Evolutionary conservation across 2,113 vertebrate genomes (phyloP).

Genomic region (Ranitomeya imitator): DNA sequence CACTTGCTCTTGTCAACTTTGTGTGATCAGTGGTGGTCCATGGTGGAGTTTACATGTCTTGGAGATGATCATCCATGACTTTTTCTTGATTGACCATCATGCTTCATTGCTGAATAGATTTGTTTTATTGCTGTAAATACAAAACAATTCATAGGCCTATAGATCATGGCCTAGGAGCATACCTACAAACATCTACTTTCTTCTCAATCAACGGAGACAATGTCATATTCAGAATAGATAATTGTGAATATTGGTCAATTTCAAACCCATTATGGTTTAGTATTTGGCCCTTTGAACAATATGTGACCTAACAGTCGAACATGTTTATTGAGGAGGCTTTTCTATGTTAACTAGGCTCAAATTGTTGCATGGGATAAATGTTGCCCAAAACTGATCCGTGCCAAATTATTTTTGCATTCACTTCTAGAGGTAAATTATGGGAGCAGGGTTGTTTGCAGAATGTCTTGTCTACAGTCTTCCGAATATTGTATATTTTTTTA

Average conservation of each 20-base stretch:
- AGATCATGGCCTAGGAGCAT: not conserved
- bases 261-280: not conserved
- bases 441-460: slow-evolving; percentile 47
- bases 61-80: slow-evolving; percentile 4
- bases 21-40: slow-evolving; percentile 26
- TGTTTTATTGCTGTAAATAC: slow-evolving; percentile 33
- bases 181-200: slow-evolving; percentile 8
- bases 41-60: slow-evolving; percentile 17
- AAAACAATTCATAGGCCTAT: slow-evolving; percentile 4
- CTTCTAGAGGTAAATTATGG: slow-evolving; percentile 36
- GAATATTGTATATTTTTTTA: slow-evolving; percentile 45
- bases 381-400: slow-evolving; percentile 35
- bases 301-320: not conserved
- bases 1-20: slow-evolving; percentile 6
- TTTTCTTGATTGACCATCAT: slow-evolving; percentile 36
- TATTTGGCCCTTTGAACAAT: not conserved
- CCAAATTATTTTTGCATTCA: slow-evolving; percentile 47
- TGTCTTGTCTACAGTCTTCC: slow-evolving; percentile 58
- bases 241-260: not conserved
- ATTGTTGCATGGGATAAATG: slow-evolving; percentile 40
- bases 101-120: slow-evolving; percentile 29
- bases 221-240: not conserved
- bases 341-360: slow-evolving; percentile 34
- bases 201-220: not conserved
- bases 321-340: slow-evolving; percentile 26